These are phyloP conservation scores for Oryzias dopingdopingensis DNA, from an alignment of 2,797 vertebrate species.

Conservation along the genomic window DNA sequence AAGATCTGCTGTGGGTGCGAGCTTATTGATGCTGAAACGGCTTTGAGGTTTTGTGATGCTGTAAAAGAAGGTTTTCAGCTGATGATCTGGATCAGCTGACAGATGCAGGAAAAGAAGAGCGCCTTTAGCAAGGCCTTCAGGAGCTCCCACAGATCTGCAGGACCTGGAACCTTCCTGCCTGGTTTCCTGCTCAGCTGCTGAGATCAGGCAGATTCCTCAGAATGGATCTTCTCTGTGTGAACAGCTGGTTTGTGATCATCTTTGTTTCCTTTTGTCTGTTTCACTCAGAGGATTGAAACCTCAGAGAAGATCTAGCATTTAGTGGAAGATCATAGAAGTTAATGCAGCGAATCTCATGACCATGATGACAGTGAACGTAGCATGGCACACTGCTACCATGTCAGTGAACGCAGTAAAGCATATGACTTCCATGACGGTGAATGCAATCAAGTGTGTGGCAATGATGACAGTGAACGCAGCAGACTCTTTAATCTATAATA, in stretches of 20 bases:
- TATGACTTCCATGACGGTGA: no score
- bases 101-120: not conserved
- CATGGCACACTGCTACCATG: no score
- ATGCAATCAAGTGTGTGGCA: no score
- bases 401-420: no score
- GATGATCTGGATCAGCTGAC: conserved; percentile 12
- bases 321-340: no score
- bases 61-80: conserved; percentile 5
- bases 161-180: conserved; percentile 11
- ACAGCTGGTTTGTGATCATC: not conserved
- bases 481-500: no score
- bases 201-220: conserved; percentile 4
- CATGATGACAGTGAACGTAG: no score
- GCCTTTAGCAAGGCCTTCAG: not conserved
- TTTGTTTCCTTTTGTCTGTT: no score
- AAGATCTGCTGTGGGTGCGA: not conserved
- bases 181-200: not conserved
- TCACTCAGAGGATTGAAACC: no score
- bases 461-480: no score
- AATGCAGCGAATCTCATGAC: no score
- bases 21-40: not conserved
- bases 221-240: not conserved
- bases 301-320: no score
- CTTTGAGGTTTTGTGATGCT: not conserved
- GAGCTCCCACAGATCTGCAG: conserved; percentile 4